Base-by-base conservation (phyloP, 2,797 vertebrate genomes). In the Aulostomus chinensis region DNA sequence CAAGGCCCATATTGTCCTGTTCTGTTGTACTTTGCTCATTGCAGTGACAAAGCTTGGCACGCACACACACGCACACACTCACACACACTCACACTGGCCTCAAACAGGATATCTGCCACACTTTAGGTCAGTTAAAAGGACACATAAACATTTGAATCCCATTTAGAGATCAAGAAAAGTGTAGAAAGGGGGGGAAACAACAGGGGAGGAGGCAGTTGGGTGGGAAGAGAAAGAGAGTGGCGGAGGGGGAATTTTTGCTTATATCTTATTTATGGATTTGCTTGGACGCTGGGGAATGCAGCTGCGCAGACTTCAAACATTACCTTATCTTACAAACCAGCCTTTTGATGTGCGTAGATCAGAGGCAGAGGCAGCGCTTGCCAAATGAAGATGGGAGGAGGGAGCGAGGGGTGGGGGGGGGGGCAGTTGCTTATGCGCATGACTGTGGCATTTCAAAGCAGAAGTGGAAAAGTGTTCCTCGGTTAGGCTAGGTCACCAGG, bases 321-420 rank as follows among this genome's bases (percentile, higher is more conserved):
- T 91, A 94, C 94, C 94, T 96, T 94, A 95, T 96, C 94, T 95
- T 95, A 94, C 94, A 95, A 93, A 94, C 93, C 92, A 92, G 92
- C 90, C 93, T 92, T 97, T 95, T 94, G 94, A 95, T 94, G 94
- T 94, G 92, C 87, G 68, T 86, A 93, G 94, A 95, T 94, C 93
- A 93, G 93, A 95, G 93, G 87, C 91, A 84, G 93, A 90, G 74
- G 92, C 92, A 91, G 80, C 73, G 86, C 88, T 91, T 92, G 94
- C 93, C 94, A 94, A 91, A 92, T 91, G 92, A 92, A 94, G 91
- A 92, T 90, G 87, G 86, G 81, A 46, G 59, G 50, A 42, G 55
- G 53, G 20, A 51, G 70, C 46, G 45, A 1, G 32, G 31, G 20
- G 51, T 54, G 49, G 64, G 57, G 41, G 52, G 55, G 51, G 65